Conservation (phyloP, 2,797 vertebrate species). For the Varecia variegata region DNA sequence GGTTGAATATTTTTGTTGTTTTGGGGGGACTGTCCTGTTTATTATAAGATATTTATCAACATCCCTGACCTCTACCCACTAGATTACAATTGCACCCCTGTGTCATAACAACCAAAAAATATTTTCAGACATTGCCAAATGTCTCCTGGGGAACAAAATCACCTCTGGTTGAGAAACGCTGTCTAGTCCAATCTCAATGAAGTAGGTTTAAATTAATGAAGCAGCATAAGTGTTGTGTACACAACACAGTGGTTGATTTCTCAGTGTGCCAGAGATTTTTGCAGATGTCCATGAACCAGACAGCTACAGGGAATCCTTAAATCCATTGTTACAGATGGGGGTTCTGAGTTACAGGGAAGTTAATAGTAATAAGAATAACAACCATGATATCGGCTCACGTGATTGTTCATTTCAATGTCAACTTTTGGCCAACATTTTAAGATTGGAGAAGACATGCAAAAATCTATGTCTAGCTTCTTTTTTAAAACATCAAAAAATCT, state of each 20-base stretch:
- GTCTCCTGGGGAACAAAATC: not conserved
- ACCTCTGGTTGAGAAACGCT: not conserved
- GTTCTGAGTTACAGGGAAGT: not conserved
- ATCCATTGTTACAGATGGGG: not conserved
- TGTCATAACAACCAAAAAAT: not conserved
- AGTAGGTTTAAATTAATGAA: not conserved
- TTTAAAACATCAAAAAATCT: not conserved
- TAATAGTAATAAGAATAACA: not conserved
- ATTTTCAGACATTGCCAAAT: not conserved
- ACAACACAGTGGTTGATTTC: not conserved
- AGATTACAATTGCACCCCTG: not conserved
- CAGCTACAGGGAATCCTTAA: not conserved
- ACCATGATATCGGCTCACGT: not conserved
- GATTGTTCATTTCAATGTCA: not conserved
- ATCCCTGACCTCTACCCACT: not conserved
- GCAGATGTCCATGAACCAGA: not conserved
- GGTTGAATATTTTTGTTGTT: not conserved
- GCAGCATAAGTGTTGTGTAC: not conserved
- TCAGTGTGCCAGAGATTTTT: not conserved
- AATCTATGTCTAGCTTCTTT: slow-evolving; percentile 20
- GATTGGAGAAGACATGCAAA: slow-evolving; percentile 3
- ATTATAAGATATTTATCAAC: not conserved
- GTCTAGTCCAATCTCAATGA: not conserved
- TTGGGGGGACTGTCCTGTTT: not conserved
- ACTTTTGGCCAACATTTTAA: slow-evolving; percentile 47